Conservation (phyloP, 2,113 vertebrate species). For the Eurystomus gularis region DNA sequence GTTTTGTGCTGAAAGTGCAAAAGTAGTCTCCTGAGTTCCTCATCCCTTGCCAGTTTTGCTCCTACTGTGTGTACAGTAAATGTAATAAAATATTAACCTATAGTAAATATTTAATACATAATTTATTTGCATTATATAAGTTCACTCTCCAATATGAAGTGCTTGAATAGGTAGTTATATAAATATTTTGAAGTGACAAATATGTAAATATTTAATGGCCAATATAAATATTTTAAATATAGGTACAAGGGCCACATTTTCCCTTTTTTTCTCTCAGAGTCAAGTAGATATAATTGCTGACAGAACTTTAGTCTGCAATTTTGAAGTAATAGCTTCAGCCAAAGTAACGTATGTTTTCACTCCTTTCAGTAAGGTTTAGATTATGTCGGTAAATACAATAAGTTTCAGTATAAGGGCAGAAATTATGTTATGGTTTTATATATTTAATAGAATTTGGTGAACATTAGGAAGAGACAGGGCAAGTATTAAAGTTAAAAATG, state of each 20-base stretch:
- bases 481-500: not conserved
- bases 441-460: not conserved
- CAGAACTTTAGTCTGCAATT: not conserved
- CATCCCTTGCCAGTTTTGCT: constrained; percentile 7
- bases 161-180: constrained; percentile 34
- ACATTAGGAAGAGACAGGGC: not conserved
- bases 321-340: not conserved
- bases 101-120: constrained; percentile 67
- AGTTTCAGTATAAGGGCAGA: not conserved
- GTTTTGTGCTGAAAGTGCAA: not conserved
- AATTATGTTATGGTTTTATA: not conserved
- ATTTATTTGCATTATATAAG: constrained; percentile 68
- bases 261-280: not conserved
- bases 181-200: constrained; percentile 64
- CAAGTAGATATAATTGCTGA: constrained; percentile 1
- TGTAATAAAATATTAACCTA: constrained; percentile 68
- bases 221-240: constrained; percentile 65
- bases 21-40: not conserved
- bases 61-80: not conserved
- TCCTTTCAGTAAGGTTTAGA: not conserved
- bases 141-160: constrained; percentile 32
- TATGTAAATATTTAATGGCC: constrained; percentile 67
- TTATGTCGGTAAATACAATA: not conserved
- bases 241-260: not conserved
- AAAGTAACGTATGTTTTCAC: not conserved